phyloP scores from a whole-genome alignment of 2,113 vertebrate species.

The Pelecanus crispus region DNA sequence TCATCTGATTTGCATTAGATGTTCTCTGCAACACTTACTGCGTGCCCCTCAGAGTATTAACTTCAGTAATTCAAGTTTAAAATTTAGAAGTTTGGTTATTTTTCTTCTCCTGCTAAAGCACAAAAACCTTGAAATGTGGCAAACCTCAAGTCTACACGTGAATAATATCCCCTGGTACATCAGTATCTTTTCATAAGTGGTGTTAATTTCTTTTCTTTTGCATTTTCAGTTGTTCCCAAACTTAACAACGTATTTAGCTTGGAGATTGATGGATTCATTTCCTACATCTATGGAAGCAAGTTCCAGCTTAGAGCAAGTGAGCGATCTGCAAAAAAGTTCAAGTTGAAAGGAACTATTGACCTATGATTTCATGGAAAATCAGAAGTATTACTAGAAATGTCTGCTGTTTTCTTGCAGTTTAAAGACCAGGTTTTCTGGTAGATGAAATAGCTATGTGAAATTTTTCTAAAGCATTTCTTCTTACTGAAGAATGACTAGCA shows the following conservation, averaged over 20 bases:
- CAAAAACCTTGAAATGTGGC: not conserved
- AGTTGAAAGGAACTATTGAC: constrained; percentile 88
- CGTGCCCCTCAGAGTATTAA: not conserved
- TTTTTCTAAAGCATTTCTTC: not conserved
- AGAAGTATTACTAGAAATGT: not conserved
- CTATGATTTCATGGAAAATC: constrained; percentile 67
- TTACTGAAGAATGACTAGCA: not conserved
- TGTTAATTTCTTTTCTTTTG: not conserved
- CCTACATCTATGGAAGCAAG: constrained; percentile 92
- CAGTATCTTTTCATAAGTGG: not conserved
- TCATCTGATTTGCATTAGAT: not conserved
- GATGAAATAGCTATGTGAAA: not conserved
- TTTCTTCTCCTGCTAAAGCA: not conserved
- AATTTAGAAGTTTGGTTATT: not conserved
- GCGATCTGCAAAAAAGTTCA: constrained; percentile 92
- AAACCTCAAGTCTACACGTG: not conserved
- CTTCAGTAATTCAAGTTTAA: not conserved
- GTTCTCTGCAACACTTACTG: not conserved
- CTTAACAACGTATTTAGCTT: constrained; percentile 86
- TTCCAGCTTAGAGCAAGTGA: constrained; percentile 92
- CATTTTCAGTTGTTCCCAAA: constrained; percentile 87
- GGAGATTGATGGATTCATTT: constrained; percentile 86
- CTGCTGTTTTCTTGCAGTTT: not conserved
- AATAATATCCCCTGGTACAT: not conserved
- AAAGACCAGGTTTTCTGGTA: not conserved